Evolutionary conservation across 1,140 invertebrate genomes (phyloP).

Genomic region (Aphaenogaster ashmeadi): DNA sequence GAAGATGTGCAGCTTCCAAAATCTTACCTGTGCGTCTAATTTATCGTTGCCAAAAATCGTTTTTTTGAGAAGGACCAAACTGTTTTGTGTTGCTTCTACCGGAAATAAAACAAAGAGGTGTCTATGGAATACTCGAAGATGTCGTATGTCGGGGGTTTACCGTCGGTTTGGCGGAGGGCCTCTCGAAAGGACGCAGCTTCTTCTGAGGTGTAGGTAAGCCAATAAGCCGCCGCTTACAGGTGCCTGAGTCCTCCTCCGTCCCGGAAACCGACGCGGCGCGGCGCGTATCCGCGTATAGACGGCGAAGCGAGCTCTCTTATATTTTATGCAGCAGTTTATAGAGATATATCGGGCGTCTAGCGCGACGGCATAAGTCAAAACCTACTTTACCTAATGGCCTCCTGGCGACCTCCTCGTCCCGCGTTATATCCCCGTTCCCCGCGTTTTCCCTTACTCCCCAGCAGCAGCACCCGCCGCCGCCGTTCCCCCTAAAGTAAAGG

Average conservation of each 20-base stretch:
- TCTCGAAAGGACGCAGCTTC: slow-evolving; percentile 63
- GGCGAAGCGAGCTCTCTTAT: slow-evolving; percentile 75
- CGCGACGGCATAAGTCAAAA: slow-evolving; percentile 84
- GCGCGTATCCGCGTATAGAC: slow-evolving; percentile 42
- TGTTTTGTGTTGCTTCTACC: background rate
- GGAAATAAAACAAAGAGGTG: background rate
- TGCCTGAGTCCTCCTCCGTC: slow-evolving; percentile 26
- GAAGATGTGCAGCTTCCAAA: background rate
- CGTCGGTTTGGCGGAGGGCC: slow-evolving; percentile 25
- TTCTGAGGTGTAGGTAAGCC: slow-evolving; percentile 65
- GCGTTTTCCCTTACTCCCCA: background rate
- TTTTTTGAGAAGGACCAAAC: background rate
- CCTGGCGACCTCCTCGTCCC: slow-evolving; percentile 71
- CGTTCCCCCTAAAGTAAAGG: slow-evolving; percentile 65
- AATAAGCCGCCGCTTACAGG: slow-evolving; percentile 67
- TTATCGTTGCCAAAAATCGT: background rate
- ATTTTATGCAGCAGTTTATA: slow-evolving; percentile 84
- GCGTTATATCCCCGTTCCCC: slow-evolving; percentile 32
- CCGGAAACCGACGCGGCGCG: background rate
- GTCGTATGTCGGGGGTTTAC: slow-evolving; percentile 45
- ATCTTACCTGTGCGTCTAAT: background rate
- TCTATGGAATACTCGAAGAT: slow-evolving; percentile 42
- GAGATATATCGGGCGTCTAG: slow-evolving; percentile 81
- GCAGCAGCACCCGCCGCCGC: slow-evolving; percentile 5
- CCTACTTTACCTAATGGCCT: slow-evolving; percentile 84